These are phyloP conservation scores for Pristionchus arcanus DNA, from an alignment of 2,888 invertebrate species.

Conservation along the genomic window DNA sequence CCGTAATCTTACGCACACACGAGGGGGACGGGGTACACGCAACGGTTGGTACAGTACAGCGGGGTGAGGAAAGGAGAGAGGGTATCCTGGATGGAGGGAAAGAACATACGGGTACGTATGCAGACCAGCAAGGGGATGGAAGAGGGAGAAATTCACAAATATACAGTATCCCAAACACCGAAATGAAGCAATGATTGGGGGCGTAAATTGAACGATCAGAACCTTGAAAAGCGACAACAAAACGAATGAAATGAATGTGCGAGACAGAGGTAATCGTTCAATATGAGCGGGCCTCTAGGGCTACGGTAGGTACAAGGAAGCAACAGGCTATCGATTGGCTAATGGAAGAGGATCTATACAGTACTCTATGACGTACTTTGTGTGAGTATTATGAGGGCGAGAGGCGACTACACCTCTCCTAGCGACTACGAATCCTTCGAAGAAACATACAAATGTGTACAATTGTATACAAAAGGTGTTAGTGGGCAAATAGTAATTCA, in stretches of 20 bases:
- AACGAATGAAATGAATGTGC: not conserved
- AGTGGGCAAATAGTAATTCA: not conserved
- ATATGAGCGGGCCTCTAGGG: constrained; percentile 36
- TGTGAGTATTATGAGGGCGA: not conserved
- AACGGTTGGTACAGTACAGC: constrained; percentile 15
- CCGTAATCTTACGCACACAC: constrained; percentile 43
- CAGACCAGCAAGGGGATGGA: not conserved
- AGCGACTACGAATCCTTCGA: constrained; percentile 21
- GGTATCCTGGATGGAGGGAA: not conserved
- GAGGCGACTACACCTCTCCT: constrained; percentile 21
- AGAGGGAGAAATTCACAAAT: constrained; percentile 5
- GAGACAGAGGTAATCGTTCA: constrained; percentile 32
- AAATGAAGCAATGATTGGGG: not conserved
- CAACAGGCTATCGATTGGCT: constrained; percentile 2
- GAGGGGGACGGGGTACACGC: constrained; percentile 4
- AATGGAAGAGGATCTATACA: constrained; percentile 3
- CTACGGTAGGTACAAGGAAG: constrained; percentile 18
- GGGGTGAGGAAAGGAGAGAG: constrained; percentile 18
- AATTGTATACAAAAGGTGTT: constrained; percentile 6
- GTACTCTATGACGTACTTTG: not conserved
- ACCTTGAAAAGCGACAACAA: not conserved
- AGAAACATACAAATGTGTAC: constrained; percentile 28
- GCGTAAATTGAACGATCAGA: constrained; percentile 8
- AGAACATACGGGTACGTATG: not conserved
- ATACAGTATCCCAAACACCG: constrained; percentile 45